A percentile compares a stretch with the other conserved stretches of the same genome.
These are phyloP conservation scores for Meliscaeva auricollis DNA, from an alignment of 2,888 invertebrate genomes.

Conservation along the genomic window DNA sequence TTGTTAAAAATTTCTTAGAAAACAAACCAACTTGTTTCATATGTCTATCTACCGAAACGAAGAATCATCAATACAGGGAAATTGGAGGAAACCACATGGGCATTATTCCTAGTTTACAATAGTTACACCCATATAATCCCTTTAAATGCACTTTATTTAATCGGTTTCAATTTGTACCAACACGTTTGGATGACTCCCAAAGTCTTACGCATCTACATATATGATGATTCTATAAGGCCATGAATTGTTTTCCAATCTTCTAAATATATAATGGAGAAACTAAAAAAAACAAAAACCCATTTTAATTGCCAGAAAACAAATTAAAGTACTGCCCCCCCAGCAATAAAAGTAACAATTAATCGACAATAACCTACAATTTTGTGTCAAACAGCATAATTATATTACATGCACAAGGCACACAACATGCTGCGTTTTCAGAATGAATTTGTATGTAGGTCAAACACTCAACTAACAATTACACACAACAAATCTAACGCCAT, in stretches of 20 bases:
- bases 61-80: no score
- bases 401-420: background rate
- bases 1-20: no score
- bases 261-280: background rate
- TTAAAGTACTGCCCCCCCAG: background rate
- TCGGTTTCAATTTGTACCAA: no score
- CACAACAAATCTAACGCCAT: slow-evolving; percentile 30
- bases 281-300: background rate
- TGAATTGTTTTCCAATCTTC: background rate
- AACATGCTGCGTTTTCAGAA: background rate
- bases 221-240: no score
- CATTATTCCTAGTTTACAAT: no score
- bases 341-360: slow-evolving; percentile 20
- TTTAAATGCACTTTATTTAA: no score
- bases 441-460: slow-evolving; percentile 34
- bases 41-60: no score
- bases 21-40: no score
- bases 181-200: no score
- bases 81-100: no score
- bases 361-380: slow-evolving; percentile 16
- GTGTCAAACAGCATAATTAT: background rate
- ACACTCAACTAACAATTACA: slow-evolving; percentile 55
- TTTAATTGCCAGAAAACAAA: background rate
- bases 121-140: no score
- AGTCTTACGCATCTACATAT: no score